Percentiles rank a stretch among this genome's conserved stretches.
Evolutionary conservation across 2,797 vertebrate genomes (phyloP).

Genomic region (Microhierax caerulescens): DNA sequence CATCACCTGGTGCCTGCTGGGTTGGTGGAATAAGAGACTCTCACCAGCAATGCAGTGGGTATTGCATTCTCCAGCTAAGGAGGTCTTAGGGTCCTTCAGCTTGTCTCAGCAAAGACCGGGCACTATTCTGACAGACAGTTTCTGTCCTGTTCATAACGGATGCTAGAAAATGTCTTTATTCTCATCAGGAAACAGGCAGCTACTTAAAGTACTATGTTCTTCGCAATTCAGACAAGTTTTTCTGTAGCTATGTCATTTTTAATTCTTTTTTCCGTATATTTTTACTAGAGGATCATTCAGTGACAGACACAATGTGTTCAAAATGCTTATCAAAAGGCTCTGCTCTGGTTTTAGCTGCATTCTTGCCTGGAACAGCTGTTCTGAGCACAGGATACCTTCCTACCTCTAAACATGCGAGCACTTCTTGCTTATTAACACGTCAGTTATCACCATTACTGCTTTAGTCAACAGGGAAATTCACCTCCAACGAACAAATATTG

Average conservation of each 20-base stretch:
- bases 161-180: neutral
- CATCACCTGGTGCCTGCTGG: neutral
- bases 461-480: neutral
- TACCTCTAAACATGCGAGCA: neutral
- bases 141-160: fast-evolving
- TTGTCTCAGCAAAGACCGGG: neutral
- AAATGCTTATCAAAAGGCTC: neutral
- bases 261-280: neutral
- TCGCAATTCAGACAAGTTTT: neutral
- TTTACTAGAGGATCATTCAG: neutral
- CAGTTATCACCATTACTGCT: neutral
- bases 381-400: neutral
- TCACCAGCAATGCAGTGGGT: neutral
- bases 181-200: neutral
- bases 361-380: neutral
- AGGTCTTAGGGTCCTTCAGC: neutral
- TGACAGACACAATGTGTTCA: neutral
- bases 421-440: neutral
- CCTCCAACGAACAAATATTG: neutral
- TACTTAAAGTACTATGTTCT: neutral
- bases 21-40: neutral
- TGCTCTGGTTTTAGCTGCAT: neutral
- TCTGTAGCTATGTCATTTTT: neutral
- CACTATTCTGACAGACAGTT: neutral
- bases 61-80: neutral